Percentiles rank a stretch among this genome's conserved stretches.
phyloP scores from a whole-genome alignment of 2,113 vertebrate species.

The Ctenodactylus gundi region DNA sequence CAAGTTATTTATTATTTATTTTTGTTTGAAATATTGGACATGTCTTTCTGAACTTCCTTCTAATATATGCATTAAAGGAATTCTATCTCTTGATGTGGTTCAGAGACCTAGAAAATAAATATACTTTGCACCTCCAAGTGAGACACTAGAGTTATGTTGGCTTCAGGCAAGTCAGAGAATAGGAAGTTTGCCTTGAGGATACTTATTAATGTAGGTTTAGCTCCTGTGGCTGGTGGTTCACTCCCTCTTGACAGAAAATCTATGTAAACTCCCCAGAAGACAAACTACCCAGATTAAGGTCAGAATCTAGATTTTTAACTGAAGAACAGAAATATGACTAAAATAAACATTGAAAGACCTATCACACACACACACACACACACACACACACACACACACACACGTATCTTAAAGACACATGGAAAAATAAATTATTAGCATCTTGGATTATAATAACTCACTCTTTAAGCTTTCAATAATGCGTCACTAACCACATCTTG shows the following conservation, averaged over 20 bases:
- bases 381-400: too few relatives aligned
- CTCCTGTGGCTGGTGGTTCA: conserved; percentile 74
- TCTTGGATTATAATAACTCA: background rate
- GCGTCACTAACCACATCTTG: too few relatives aligned
- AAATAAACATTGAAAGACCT: conserved; percentile 12
- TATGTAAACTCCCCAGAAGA: conserved; percentile 66
- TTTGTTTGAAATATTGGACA: background rate
- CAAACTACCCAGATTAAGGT: conserved; percentile 70
- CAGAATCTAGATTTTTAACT: conserved; percentile 9
- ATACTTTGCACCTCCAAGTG: conserved; percentile 64
- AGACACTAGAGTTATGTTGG: conserved; percentile 60
- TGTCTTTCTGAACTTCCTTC: background rate
- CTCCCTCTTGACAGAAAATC: conserved; percentile 68
- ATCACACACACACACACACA: too few relatives aligned
- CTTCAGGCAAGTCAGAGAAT: conserved; percentile 71
- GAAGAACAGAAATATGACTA: background rate
- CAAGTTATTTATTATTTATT: background rate
- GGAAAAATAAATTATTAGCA: background rate
- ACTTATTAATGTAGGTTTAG: conserved; percentile 77
- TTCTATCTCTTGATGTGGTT: background rate
- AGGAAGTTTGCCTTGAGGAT: conserved; percentile 73
- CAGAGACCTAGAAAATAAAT: conserved; percentile 57
- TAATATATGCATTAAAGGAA: conserved; percentile 35
- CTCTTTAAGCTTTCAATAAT: too few relatives aligned
- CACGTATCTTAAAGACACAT: background rate